These are phyloP conservation scores for Pheosia tremula DNA, from an alignment of 2,888 invertebrate species.

Conservation along the genomic window DNA sequence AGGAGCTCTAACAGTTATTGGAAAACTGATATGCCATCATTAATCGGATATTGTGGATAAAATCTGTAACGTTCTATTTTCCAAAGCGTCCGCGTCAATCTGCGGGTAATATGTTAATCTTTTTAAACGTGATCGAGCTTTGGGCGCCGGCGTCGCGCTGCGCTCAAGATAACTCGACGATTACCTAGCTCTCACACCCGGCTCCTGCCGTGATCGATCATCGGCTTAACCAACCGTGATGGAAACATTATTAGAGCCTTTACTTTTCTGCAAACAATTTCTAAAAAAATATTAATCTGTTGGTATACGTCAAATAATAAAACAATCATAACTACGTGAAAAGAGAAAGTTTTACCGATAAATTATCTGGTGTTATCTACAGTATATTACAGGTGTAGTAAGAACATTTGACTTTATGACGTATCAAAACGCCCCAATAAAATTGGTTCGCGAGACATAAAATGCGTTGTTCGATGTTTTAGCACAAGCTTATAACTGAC, in stretches of 20 bases:
- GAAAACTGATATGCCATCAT: conserved; percentile 52
- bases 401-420: not conserved
- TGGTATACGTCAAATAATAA: not conserved
- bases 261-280: no score
- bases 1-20: conserved; percentile 49
- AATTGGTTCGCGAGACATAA: conserved; percentile 11
- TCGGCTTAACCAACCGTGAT: conserved; percentile 33
- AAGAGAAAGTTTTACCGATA: no score
- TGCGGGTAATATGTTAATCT: conserved; percentile 65
- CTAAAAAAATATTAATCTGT: conserved; percentile 4
- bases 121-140: conserved; percentile 62
- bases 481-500: conserved; percentile 48
- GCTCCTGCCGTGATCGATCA: conserved; percentile 53
- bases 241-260: conserved; percentile 16
- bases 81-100: conserved; percentile 50
- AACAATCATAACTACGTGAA: no score
- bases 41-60: conserved; percentile 49
- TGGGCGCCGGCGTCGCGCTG: conserved; percentile 47
- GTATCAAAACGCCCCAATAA: conserved; percentile 22
- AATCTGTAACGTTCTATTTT: conserved; percentile 44
- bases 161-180: conserved; percentile 56
- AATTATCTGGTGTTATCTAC: no score
- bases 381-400: no score
- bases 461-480: conserved; percentile 31
- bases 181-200: conserved; percentile 43